Percentiles rank a stretch among this genome's conserved stretches.
phyloP scores from a whole-genome alignment of 1,140 invertebrate genomes.

The Bombus polaris region DNA sequence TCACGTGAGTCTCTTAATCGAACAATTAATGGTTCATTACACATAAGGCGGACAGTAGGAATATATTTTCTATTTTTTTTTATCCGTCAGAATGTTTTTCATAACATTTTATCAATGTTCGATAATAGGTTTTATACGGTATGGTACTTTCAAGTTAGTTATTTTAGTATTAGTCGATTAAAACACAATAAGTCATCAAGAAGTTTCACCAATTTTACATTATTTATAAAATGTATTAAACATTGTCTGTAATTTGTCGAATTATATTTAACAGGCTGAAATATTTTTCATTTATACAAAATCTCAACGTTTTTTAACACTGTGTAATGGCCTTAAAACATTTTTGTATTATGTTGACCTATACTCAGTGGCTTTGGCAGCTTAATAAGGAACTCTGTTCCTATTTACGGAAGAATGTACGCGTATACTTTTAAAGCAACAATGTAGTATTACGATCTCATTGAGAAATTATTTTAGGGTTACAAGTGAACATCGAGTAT shows the following conservation, averaged over 20 bases:
- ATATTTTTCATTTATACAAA: slow-evolving; percentile 21
- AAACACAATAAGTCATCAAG: background rate
- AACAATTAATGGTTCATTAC: slow-evolving; percentile 39
- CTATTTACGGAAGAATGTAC: slow-evolving; percentile 30
- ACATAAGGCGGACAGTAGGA: slow-evolving; percentile 10
- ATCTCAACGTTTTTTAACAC: slow-evolving; percentile 9
- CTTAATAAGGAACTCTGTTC: slow-evolving; percentile 45
- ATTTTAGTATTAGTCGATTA: slow-evolving; percentile 46
- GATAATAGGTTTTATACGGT: slow-evolving; percentile 26
- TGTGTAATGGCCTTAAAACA: slow-evolving; percentile 61
- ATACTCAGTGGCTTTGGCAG: slow-evolving; percentile 57
- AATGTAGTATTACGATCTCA: slow-evolving; percentile 76
- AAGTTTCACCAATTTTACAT: background rate
- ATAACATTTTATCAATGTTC: background rate
- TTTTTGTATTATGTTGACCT: slow-evolving; percentile 45
- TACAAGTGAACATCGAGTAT: slow-evolving; percentile 63
- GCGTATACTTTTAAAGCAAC: slow-evolving; percentile 58
- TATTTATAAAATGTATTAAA: background rate
- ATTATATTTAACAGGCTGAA: slow-evolving; percentile 18
- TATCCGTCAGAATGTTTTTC: slow-evolving; percentile 48
- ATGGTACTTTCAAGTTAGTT: slow-evolving; percentile 45
- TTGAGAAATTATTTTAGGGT: slow-evolving; percentile 70
- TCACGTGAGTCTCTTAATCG: slow-evolving; percentile 44
- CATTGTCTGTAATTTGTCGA: slow-evolving; percentile 14
- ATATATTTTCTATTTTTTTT: slow-evolving; percentile 45